Conservation (phyloP, 2,113 vertebrate species). For the Mustelus asterias region DNA sequence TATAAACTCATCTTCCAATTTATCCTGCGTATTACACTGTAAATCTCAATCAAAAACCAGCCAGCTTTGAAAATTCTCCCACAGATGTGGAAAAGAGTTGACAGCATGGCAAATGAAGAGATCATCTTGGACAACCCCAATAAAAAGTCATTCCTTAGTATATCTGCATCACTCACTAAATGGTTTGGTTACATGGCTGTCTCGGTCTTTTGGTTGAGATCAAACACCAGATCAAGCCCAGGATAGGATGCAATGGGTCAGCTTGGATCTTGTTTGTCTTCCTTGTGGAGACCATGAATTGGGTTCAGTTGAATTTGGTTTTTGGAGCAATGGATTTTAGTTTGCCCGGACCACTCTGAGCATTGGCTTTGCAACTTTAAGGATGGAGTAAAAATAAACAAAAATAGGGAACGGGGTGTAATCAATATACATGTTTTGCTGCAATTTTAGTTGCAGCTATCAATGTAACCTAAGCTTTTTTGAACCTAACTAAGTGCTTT, state of each 20-base stretch:
- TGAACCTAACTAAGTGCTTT: neutral
- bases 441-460: neutral
- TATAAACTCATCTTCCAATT: neutral
- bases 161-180: neutral
- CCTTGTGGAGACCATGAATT: too few relatives aligned
- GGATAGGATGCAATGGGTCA: too few relatives aligned
- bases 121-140: neutral
- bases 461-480: neutral
- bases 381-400: too few relatives aligned
- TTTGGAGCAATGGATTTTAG: too few relatives aligned
- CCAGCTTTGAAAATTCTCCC: neutral
- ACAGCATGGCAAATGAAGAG: neutral
- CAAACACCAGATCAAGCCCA: too few relatives aligned
- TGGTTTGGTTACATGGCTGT: too few relatives aligned
- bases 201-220: too few relatives aligned
- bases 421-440: neutral
- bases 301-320: too few relatives aligned
- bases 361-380: too few relatives aligned
- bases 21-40: neutral
- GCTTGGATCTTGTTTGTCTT: too few relatives aligned
- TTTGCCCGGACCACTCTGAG: too few relatives aligned
- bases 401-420: neutral
- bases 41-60: neutral
- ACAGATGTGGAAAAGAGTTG: neutral
- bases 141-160: neutral